phyloP scores from a whole-genome alignment of 2,888 invertebrate genomes.

The Stramonita haemastoma region DNA sequence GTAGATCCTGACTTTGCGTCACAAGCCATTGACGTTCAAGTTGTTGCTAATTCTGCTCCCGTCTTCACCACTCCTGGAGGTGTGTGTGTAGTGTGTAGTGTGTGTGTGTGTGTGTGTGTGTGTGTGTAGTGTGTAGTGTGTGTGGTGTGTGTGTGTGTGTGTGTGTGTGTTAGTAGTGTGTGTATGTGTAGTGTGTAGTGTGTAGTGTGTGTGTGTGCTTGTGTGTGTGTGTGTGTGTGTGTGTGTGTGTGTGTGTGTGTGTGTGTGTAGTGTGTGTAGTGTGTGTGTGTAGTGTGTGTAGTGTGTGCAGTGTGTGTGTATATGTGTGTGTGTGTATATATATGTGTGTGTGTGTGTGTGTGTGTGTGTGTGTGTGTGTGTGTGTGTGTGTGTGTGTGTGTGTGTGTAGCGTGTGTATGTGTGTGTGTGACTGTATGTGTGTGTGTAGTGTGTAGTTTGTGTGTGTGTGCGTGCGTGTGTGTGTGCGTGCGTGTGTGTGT shows the following conservation, averaged over 20 bases:
- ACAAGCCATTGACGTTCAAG: no score
- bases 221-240: slow-evolving; percentile 7
- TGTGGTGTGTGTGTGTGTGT: slow-evolving; percentile 2
- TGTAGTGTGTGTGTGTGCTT: not conserved
- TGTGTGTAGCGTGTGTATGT: no score
- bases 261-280: no score
- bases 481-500: slow-evolving; percentile 16
- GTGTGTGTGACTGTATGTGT: no score
- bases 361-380: not conserved
- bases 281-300: no score
- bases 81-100: not conserved
- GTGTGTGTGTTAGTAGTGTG: not conserved
- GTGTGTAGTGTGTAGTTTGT: not conserved
- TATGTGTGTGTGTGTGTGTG: not conserved
- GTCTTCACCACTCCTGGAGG: not conserved
- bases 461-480: not conserved
- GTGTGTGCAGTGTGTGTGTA: no score
- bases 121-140: not conserved
- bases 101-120: slow-evolving; percentile 14
- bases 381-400: slow-evolving; percentile 4
- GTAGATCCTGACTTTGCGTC: not conserved
- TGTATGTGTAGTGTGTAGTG: not conserved
- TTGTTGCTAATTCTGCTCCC: no score
- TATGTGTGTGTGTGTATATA: slow-evolving; percentile 20
- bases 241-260: slow-evolving; percentile 17